phyloP scores from a whole-genome alignment of 1,140 invertebrate genomes.

The Lethrus apterus region DNA sequence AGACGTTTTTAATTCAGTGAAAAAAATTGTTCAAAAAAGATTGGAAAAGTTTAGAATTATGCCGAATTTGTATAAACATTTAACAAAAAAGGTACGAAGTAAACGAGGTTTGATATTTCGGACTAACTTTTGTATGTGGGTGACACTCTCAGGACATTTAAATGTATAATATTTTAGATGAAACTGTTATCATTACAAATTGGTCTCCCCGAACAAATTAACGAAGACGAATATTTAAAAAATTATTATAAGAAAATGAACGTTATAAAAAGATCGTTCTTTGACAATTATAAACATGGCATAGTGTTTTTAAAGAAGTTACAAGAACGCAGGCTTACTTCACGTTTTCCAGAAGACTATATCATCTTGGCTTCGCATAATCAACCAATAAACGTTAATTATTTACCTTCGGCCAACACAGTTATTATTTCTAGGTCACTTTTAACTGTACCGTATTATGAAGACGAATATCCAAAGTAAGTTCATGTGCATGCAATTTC shows the following conservation, averaged over 20 bases:
- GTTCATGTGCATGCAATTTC: slow-evolving; percentile 8
- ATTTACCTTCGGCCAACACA: slow-evolving; percentile 42
- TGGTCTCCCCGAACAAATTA: slow-evolving; percentile 45
- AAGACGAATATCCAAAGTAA: slow-evolving; percentile 41
- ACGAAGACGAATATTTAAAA: slow-evolving; percentile 40
- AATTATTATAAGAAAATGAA: slow-evolving; percentile 43
- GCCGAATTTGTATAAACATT: slow-evolving; percentile 36
- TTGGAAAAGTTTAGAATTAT: slow-evolving; percentile 23
- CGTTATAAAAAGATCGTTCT: slow-evolving; percentile 46
- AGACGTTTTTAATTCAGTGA: slow-evolving; percentile 38
- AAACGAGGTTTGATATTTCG: too few relatives aligned
- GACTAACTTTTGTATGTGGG: too few relatives aligned
- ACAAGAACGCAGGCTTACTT: slow-evolving; percentile 23
- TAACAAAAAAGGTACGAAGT: slow-evolving; percentile 39
- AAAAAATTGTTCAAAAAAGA: slow-evolving; percentile 26
- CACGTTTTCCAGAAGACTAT: slow-evolving; percentile 18
- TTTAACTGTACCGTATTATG: slow-evolving; percentile 39
- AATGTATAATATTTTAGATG: too few relatives aligned
- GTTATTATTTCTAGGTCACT: slow-evolving; percentile 43
- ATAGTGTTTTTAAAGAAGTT: slow-evolving; percentile 35
- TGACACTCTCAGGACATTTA: too few relatives aligned
- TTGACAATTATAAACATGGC: slow-evolving; percentile 43
- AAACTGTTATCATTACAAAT: slow-evolving; percentile 46
- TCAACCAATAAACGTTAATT: slow-evolving; percentile 32
- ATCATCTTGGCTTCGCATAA: slow-evolving; percentile 34